Conservation (phyloP, 2,888 invertebrate genomes). For the Agrenia bidenticulata region DNA sequence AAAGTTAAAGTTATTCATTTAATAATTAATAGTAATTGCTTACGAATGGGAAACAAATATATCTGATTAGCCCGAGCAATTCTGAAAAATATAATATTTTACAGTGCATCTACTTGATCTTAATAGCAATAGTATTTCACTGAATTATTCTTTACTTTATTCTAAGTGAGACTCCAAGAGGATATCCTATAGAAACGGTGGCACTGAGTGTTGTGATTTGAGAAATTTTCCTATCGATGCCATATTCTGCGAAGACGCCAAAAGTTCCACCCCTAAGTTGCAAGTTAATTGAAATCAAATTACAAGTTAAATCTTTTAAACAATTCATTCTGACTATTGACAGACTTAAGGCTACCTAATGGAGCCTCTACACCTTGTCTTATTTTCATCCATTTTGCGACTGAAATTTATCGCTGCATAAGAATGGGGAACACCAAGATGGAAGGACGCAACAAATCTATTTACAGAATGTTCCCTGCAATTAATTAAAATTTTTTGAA, state of each 20-base stretch:
- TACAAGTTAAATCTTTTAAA: too few species aligned
- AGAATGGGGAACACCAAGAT: conserved; percentile 80
- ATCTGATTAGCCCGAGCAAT: conserved; percentile 83
- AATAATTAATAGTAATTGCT: too few species aligned
- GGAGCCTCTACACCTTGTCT: conserved; percentile 66
- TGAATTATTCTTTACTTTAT: conserved; percentile 68
- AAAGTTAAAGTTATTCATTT: too few species aligned
- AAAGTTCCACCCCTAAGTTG: conserved; percentile 79
- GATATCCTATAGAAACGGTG: conserved; percentile 78
- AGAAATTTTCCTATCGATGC: conserved; percentile 88
- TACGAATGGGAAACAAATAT: conserved; percentile 78
- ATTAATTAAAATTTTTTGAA: conserved; percentile 1
- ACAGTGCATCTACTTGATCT: background rate
- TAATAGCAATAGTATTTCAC: conserved; percentile 1
- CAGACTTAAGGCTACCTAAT: conserved; percentile 68
- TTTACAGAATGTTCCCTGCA: conserved; percentile 42
- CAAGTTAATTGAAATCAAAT: background rate
- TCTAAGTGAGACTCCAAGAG: conserved; percentile 84
- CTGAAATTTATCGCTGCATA: conserved; percentile 74
- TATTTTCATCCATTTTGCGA: conserved; percentile 76
- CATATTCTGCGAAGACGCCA: conserved; percentile 84
- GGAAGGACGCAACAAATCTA: conserved; percentile 69
- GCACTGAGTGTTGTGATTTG: conserved; percentile 85
- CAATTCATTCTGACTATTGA: too few species aligned
- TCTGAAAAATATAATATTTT: conserved; percentile 59